These are phyloP conservation scores for Cranoglanis bouderius DNA, from an alignment of 2,113 vertebrate genomes.

Conservation along the genomic window DNA sequence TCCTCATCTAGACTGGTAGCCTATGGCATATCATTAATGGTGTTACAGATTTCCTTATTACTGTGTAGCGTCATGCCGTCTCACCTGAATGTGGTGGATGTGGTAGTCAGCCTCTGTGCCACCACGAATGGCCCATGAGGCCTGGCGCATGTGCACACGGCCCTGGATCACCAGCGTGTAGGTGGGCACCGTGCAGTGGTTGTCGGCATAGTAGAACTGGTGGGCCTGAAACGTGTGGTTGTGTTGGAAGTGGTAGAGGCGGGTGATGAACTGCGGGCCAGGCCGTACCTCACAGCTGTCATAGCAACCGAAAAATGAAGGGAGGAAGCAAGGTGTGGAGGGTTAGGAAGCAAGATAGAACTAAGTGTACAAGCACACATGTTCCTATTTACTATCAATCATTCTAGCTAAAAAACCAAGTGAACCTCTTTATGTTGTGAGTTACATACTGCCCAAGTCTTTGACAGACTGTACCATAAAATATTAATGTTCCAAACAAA, in stretches of 20 bases:
- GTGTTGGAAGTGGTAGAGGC: constrained; percentile 90
- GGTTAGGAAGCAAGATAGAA: not conserved
- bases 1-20: not conserved
- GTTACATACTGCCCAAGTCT: not conserved
- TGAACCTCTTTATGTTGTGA: not conserved
- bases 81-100: constrained; percentile 79
- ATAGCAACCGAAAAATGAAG: not conserved
- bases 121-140: constrained; percentile 95
- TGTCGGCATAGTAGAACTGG: constrained; percentile 84
- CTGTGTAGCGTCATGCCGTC: not conserved
- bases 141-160: constrained; percentile 86
- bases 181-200: constrained; percentile 81
- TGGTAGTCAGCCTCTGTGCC: constrained; percentile 94
- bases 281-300: constrained; percentile 94
- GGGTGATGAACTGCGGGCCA: constrained; percentile 92
- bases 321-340: not conserved
- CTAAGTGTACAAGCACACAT: not conserved
- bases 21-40: not conserved
- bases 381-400: not conserved
- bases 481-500: not conserved
- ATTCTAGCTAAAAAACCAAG: not conserved
- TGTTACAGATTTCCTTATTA: not conserved
- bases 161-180: constrained; percentile 83
- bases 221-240: constrained; percentile 87
- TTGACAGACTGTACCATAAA: not conserved